A percentile compares a stretch with the other conserved stretches of the same genome.
Conservation (phyloP, 2,888 invertebrate genomes). For the Tiliacea citrago region DNA sequence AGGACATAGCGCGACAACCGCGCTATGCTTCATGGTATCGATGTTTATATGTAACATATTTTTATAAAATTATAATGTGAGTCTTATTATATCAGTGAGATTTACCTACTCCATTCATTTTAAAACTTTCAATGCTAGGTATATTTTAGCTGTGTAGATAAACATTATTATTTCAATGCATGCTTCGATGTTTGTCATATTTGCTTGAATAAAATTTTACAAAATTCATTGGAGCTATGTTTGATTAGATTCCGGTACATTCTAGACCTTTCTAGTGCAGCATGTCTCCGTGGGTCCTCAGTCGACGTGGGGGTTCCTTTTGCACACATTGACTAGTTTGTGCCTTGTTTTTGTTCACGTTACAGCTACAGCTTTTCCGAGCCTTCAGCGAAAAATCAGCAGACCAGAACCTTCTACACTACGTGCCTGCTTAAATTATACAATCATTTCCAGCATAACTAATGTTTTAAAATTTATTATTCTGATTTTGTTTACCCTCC, state of each 20-base stretch:
- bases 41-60: conserved; percentile 79
- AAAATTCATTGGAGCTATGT: conserved; percentile 76
- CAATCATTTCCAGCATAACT: conserved; percentile 16
- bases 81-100: conserved; percentile 65
- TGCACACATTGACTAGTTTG: conserved; percentile 87
- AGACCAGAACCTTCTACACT: conserved; percentile 16
- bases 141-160: conserved; percentile 78
- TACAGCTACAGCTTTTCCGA: conserved; percentile 75
- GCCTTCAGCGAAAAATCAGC: conserved; percentile 28
- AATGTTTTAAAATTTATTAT: conserved; percentile 12
- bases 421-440: conserved; percentile 38
- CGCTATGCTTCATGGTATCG: conserved; percentile 62
- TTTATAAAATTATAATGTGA: conserved; percentile 70
- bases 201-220: conserved; percentile 87
- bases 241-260: conserved; percentile 64
- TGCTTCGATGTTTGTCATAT: conserved; percentile 87
- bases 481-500: conserved; percentile 1
- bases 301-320: conserved; percentile 75
- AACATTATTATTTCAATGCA: conserved; percentile 81
- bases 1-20: conserved; percentile 46
- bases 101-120: conserved; percentile 66
- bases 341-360: conserved; percentile 80
- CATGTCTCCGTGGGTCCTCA: conserved; percentile 55
- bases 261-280: conserved; percentile 53
- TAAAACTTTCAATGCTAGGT: conserved; percentile 65